Conservation (phyloP, 1,140 invertebrate species). For the Psix sp. region DNA sequence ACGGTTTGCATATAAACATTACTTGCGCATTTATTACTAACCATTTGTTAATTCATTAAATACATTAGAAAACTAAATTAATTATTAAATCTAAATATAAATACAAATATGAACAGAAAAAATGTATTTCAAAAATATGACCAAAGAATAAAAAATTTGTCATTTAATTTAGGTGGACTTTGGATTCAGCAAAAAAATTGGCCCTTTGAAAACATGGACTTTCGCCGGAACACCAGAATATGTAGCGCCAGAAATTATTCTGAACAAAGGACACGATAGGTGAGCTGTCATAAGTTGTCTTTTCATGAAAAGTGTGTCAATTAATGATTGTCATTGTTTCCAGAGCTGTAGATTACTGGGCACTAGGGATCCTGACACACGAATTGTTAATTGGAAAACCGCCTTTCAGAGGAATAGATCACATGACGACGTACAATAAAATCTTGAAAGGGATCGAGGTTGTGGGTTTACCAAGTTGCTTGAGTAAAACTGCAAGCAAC, state of each 20-base stretch:
- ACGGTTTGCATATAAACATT: slow-evolving; percentile 48
- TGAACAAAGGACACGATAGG: slow-evolving; percentile 93
- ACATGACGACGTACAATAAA: slow-evolving; percentile 98
- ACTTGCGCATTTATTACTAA: no score
- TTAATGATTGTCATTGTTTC: slow-evolving; percentile 9
- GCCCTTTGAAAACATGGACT: slow-evolving; percentile 92
- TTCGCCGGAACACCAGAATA: slow-evolving; percentile 98
- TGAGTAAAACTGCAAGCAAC: slow-evolving; percentile 87
- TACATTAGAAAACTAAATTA: no score
- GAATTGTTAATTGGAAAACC: slow-evolving; percentile 95
- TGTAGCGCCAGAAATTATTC: slow-evolving; percentile 94
- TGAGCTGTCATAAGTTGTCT: slow-evolving; percentile 23
- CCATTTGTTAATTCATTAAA: no score
- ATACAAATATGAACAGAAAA: no score
- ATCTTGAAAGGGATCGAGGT: slow-evolving; percentile 95
- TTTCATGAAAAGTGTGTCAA: background rate
- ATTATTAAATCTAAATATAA: no score
- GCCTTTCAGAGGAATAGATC: slow-evolving; percentile 92
- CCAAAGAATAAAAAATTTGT: no score
- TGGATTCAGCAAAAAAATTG: slow-evolving; percentile 96
- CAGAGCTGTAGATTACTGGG: slow-evolving; percentile 96
- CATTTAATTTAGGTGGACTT: slow-evolving; percentile 88
- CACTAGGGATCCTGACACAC: slow-evolving; percentile 93
- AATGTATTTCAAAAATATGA: no score
- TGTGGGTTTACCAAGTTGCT: slow-evolving; percentile 88